These are phyloP conservation scores for Iselma pallidipennis DNA, from an alignment of 2,888 invertebrate genomes.

Conservation along the genomic window DNA sequence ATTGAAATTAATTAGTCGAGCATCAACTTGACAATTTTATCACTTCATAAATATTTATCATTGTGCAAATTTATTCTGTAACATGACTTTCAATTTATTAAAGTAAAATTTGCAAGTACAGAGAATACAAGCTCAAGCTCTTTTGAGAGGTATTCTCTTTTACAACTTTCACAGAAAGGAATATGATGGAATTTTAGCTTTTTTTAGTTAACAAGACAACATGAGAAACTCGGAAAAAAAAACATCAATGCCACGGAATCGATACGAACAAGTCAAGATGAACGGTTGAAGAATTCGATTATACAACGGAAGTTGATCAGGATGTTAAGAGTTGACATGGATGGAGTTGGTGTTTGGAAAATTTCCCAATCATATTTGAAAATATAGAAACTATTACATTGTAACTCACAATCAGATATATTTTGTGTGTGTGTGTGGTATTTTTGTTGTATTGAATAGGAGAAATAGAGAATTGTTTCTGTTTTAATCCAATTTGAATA, in stretches of 20 bases:
- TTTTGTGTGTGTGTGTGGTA: too few relatives aligned
- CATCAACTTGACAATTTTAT: slow-evolving; percentile 6
- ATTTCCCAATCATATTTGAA: neutral
- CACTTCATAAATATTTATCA: slow-evolving; percentile 8
- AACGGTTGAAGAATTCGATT: neutral
- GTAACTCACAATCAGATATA: too few relatives aligned
- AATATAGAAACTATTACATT: too few relatives aligned
- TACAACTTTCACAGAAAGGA: neutral
- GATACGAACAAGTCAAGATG: neutral
- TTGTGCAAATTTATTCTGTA: slow-evolving; percentile 7
- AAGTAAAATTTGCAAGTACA: neutral
- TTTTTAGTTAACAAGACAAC: neutral
- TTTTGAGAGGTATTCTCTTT: neutral
- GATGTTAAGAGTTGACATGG: neutral
- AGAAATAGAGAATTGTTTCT: neutral
- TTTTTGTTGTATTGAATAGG: too few relatives aligned
- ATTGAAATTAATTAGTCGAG: slow-evolving; percentile 6
- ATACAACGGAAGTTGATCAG: neutral
- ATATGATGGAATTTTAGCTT: too few relatives aligned
- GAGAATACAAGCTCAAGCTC: too few relatives aligned
- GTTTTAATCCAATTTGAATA: neutral
- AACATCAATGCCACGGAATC: neutral
- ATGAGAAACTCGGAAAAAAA: neutral
- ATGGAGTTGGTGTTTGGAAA: neutral
- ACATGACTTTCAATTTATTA: neutral